Conservation (phyloP, 1,140 invertebrate genomes). For the Bradynema listronoti region DNA sequence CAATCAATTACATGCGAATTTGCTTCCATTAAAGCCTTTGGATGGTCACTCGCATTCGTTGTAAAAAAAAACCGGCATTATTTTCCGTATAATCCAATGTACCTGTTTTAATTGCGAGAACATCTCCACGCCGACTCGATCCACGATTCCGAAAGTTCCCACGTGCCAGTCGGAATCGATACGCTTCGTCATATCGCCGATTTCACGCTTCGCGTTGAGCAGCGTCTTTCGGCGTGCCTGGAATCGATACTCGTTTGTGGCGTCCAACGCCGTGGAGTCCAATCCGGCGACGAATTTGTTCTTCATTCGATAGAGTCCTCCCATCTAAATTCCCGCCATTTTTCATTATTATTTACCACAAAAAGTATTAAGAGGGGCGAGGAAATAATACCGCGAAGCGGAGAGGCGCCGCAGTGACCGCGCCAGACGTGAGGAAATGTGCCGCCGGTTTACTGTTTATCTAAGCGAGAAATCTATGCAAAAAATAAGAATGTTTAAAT, state of each 20-base stretch:
- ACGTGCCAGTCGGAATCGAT: constrained; percentile 46
- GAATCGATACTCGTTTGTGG: constrained; percentile 35
- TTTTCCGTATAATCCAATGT: no score
- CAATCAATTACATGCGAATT: no score
- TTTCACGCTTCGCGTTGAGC: constrained; percentile 30
- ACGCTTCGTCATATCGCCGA: constrained; percentile 35
- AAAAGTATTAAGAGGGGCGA: background rate
- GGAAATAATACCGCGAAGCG: constrained; percentile 26
- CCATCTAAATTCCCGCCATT: constrained; percentile 29
- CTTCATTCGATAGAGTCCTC: constrained; percentile 38
- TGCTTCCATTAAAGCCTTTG: no score
- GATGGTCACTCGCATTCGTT: no score
- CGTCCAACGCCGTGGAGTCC: constrained; percentile 32
- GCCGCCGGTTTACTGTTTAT: constrained; percentile 15
- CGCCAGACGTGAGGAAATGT: constrained; percentile 39
- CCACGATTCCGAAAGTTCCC: constrained; percentile 26
- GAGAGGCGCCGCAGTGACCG: constrained; percentile 41
- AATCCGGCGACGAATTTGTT: constrained; percentile 30
- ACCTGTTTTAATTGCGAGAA: constrained; percentile 46
- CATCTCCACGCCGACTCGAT: constrained; percentile 40
- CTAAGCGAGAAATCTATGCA: no score
- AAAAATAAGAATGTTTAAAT: no score
- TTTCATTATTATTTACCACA: background rate
- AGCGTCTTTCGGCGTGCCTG: constrained; percentile 28
- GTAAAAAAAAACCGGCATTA: no score